These are phyloP conservation scores for Eufriesea mexicana DNA, from an alignment of 1,140 invertebrate species.

Conservation along the genomic window DNA sequence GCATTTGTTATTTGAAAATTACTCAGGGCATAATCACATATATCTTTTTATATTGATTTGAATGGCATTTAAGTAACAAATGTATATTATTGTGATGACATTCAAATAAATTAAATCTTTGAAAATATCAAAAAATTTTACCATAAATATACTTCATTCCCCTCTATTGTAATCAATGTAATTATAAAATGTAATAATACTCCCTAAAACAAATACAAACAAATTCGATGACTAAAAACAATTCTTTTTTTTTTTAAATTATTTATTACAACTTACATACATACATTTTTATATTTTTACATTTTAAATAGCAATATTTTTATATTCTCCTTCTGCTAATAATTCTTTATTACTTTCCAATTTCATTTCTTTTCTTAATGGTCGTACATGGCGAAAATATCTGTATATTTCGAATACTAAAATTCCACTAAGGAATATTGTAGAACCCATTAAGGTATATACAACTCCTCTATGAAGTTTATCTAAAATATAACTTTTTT, in stretches of 20 bases:
- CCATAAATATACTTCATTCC: neutral
- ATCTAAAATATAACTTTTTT: conserved; percentile 58
- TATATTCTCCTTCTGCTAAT: conserved; percentile 69
- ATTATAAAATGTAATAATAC: neutral
- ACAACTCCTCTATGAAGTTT: conserved; percentile 68
- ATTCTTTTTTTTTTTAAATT: neutral
- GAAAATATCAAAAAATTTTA: conserved; percentile 11
- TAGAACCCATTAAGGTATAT: conserved; percentile 57
- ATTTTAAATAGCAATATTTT: conserved; percentile 10
- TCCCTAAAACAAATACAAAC: neutral
- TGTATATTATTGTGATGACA: conserved; percentile 21
- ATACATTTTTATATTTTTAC: neutral
- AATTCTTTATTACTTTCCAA: conserved; percentile 60
- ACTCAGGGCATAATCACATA: conserved; percentile 53
- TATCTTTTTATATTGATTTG: conserved; percentile 49
- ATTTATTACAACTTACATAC: neutral
- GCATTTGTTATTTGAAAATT: conserved; percentile 26
- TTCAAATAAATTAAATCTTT: conserved; percentile 38
- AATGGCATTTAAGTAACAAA: conserved; percentile 33
- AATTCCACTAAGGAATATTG: neutral
- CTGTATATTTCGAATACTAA: conserved; percentile 48
- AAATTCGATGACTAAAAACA: neutral
- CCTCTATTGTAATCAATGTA: neutral
- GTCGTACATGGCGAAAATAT: conserved; percentile 68
- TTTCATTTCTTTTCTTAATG: conserved; percentile 35